Evolutionary conservation across 2,888 invertebrate species (phyloP).

Genomic region (Caenorhabditis angaria): DNA sequence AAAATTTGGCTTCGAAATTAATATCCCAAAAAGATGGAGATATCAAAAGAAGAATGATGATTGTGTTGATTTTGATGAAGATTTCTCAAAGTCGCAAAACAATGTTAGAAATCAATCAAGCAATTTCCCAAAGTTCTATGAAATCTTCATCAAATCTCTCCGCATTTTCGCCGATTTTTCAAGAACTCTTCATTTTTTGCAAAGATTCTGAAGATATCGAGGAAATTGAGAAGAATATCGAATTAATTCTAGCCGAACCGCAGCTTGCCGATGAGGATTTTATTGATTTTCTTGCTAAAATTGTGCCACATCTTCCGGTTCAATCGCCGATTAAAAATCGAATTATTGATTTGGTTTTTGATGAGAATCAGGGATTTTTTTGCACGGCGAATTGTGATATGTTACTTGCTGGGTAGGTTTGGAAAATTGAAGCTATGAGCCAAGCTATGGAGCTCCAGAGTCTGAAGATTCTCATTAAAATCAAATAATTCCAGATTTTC

Average conservation of each 20-base stretch:
- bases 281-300: constrained; percentile 10
- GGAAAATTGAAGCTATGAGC: no score
- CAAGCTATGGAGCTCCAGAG: no score
- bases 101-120: constrained; percentile 13
- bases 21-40: background rate
- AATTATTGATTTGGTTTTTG: constrained; percentile 34
- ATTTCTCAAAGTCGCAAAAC: constrained; percentile 22
- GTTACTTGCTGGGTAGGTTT: no score
- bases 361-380: constrained; percentile 25
- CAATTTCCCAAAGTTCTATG: background rate
- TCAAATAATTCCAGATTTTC: no score
- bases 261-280: no score
- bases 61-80: constrained; percentile 25
- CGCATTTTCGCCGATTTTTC: constrained; percentile 11
- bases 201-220: no score
- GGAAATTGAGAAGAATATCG: constrained; percentile 11
- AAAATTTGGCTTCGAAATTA: background rate
- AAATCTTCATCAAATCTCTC: constrained; percentile 1
- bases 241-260: no score
- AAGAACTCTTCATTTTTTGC: constrained; percentile 25
- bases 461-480: no score
- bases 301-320: constrained; percentile 24
- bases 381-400: no score
- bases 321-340: constrained; percentile 23
- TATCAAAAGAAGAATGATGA: constrained; percentile 18